Evolutionary conservation across 2,888 invertebrate genomes (phyloP).

Genomic region (Acanthosoma haemorrhoidale): DNA sequence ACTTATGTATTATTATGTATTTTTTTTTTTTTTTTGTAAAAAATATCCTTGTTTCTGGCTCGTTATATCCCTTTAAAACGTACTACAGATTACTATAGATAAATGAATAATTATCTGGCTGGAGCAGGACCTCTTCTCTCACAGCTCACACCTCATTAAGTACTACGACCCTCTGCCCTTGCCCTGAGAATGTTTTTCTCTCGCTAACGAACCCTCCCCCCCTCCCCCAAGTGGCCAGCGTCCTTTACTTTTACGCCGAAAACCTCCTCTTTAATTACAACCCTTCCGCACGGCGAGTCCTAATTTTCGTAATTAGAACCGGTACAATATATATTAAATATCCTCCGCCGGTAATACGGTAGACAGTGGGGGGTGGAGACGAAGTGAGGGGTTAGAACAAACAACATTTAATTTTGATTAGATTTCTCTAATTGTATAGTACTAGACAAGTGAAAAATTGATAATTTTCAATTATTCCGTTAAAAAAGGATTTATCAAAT

Average conservation of each 20-base stretch:
- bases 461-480: too few relatives aligned
- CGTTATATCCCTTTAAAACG: too few relatives aligned
- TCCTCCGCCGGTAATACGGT: too few relatives aligned
- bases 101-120: not conserved
- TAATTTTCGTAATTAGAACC: conserved; percentile 1
- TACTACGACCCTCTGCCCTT: not conserved
- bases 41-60: too few relatives aligned
- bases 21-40: too few relatives aligned
- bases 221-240: too few relatives aligned
- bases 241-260: not conserved
- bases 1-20: too few relatives aligned
- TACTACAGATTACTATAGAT: conserved; percentile 7
- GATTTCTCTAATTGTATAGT: too few relatives aligned
- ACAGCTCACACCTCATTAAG: not conserved
- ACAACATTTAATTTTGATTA: too few relatives aligned
- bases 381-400: not conserved
- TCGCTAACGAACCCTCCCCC: not conserved
- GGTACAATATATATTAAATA: not conserved
- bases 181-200: not conserved
- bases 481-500: too few relatives aligned
- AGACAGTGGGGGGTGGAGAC: not conserved
- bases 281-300: not conserved
- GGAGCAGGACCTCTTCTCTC: not conserved
- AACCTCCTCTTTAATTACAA: not conserved
- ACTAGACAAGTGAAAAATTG: too few relatives aligned